Base-by-base conservation (phyloP, 2,797 vertebrate genomes). In the Chaetophractus vellerosus region DNA sequence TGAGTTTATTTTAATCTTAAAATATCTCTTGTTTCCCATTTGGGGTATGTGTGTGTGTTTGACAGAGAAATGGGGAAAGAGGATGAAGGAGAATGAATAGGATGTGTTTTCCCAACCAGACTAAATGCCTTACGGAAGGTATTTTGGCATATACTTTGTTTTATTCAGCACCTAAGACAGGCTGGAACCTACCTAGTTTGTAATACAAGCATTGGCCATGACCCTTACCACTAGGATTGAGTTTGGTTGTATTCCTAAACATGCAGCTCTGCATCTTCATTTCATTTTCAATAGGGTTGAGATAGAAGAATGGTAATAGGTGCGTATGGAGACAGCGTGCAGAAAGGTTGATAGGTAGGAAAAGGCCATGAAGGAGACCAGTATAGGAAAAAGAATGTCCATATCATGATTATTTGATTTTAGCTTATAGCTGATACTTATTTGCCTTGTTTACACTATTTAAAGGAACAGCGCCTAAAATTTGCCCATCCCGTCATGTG, bases 1-100 rank as follows among this genome's bases (percentile, higher is more conserved):
- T 68, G 57, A 87, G 59, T 90, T 69, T 89, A 50, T 79, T 92
- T 72, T 87, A 93, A 33, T 71, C 83, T 94, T 93, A 28, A 75
- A 45, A 14, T 82, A 90, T 26, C 12, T 95, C 14, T 21, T 84
- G 9, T 71, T 81, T 95, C 18, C 94, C 33, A 50, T 24, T 95
- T 93, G n/a, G 18, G 4, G 21, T 88, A 15, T 84, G 8, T 80
- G 15, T 69, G 28, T 64, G 48, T 72, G 1, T 81, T 12, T 45
- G 41, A 28, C 7, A 48, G 41, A 74, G 15, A 16, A 23, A 9
- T 45, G 45, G 14, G 68, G 38, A 19, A 38, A 11, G 11, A 23
- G 38, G 36, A 11, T 26, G 26, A n/a, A 4, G 14, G 61, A 33
- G 15, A 33, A 2, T 6, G 16, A 3, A 50, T 48, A 50, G 87